These are phyloP conservation scores for Helicolenus hilgendorfi DNA, from an alignment of 2,797 vertebrate genomes.

Conservation along the genomic window DNA sequence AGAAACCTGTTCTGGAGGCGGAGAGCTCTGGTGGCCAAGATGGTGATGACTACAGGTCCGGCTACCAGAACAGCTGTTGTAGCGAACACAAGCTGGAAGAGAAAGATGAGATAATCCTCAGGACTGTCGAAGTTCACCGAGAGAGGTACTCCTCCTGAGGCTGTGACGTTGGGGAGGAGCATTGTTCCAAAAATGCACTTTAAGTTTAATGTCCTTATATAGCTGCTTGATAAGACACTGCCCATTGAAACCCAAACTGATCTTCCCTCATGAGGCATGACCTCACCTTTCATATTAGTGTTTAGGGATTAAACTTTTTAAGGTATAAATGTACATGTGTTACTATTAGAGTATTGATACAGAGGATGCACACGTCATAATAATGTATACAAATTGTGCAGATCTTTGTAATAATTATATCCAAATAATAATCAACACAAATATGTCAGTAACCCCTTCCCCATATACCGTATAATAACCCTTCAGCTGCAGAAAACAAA, in stretches of 20 bases:
- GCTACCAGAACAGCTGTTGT: slow-evolving; percentile 71
- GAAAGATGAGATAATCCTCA: slow-evolving; percentile 80
- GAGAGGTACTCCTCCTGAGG: slow-evolving; percentile 56
- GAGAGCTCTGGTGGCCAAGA: slow-evolving; percentile 71
- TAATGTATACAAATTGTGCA: no score
- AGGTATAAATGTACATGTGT: no score
- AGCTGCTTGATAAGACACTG: neutral
- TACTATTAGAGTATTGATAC: no score
- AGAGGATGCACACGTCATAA: no score
- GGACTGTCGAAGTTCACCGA: slow-evolving; percentile 83
- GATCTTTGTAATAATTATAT: no score
- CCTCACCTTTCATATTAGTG: neutral
- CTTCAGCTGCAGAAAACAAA: no score
- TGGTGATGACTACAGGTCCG: slow-evolving; percentile 74
- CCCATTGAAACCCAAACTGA: neutral
- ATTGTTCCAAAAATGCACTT: slow-evolving; percentile 34
- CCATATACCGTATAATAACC: no score
- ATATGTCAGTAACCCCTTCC: no score
- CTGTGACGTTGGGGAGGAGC: slow-evolving; percentile 51
- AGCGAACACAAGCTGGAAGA: slow-evolving; percentile 84
- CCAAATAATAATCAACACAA: no score
- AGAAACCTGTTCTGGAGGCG: slow-evolving; percentile 87
- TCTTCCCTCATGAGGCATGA: neutral
- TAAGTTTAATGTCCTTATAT: neutral
- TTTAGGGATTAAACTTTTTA: neutral